Percentiles rank a stretch among this genome's conserved stretches.
phyloP scores from a whole-genome alignment of 2,113 vertebrate genomes.

The Heloderma charlesbogerti region DNA sequence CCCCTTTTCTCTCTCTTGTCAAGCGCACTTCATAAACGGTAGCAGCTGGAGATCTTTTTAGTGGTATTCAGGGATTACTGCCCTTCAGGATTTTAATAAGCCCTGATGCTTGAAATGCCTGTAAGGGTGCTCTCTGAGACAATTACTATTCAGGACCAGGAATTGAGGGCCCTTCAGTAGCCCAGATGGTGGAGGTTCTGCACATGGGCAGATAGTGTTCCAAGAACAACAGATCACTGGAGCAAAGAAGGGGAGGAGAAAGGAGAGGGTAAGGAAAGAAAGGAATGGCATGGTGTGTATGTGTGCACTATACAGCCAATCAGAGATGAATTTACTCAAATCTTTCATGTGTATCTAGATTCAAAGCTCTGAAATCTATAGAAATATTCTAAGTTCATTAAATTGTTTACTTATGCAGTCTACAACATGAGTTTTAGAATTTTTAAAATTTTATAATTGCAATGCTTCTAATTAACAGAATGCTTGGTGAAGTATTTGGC shows the following conservation, averaged over 20 bases:
- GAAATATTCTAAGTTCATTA: neutral
- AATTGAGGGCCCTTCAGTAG: conserved; percentile 64
- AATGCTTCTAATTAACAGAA: conserved; percentile 41
- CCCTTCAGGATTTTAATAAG: conserved; percentile 88
- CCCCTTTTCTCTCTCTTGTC: conserved; percentile 71
- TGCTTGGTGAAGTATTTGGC: conserved; percentile 20
- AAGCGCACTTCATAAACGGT: conserved; percentile 84
- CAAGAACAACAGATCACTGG: conserved; percentile 62
- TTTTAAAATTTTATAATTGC: neutral
- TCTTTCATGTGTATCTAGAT: conserved; percentile 44
- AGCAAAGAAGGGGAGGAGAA: conserved; percentile 56
- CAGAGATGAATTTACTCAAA: conserved; percentile 51
- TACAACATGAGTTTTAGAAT: conserved; percentile 13
- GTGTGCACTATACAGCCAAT: conserved; percentile 46
- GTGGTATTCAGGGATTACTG: conserved; percentile 86
- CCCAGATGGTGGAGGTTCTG: conserved; percentile 74
- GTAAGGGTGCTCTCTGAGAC: conserved; percentile 81
- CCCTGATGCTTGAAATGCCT: conserved; percentile 78
- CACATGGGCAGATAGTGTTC: conserved; percentile 48
- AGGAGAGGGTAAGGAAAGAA: conserved; percentile 23
- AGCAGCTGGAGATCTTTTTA: conserved; percentile 87
- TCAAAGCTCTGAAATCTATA: conserved; percentile 47
- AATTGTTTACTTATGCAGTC: neutral
- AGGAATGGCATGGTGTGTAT: conserved; percentile 14
- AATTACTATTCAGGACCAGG: conserved; percentile 78